Evolutionary conservation across 2,888 invertebrate genomes (phyloP).

Genomic region (Torymus auratus): DNA sequence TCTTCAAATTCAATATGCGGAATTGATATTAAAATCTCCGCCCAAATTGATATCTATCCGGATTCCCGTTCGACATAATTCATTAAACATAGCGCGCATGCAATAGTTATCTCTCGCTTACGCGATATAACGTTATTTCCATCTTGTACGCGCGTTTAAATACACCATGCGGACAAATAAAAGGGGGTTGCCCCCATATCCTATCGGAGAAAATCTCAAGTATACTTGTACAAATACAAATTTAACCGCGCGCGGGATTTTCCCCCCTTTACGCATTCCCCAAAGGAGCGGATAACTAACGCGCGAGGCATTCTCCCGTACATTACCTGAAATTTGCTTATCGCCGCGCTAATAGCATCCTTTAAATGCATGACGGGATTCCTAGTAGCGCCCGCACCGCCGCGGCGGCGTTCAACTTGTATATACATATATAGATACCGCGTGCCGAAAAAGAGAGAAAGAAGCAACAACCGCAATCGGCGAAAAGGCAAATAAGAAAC

Average conservation of each 20-base stretch:
- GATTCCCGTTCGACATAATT: too few species aligned
- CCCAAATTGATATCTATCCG: too few species aligned
- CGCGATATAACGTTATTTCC: too few species aligned
- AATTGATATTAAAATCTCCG: constrained; percentile 30
- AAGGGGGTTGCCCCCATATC: too few species aligned
- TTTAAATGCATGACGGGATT: constrained; percentile 48
- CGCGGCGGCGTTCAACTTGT: neutral
- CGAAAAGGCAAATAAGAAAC: neutral
- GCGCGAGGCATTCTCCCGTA: constrained; percentile 10
- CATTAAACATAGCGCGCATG: too few species aligned
- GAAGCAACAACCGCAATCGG: neutral
- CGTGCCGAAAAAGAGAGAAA: neutral
- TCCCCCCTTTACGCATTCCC: neutral
- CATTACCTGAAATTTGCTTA: constrained; percentile 49
- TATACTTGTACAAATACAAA: too few species aligned
- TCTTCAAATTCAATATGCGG: constrained; percentile 14
- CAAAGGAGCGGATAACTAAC: neutral
- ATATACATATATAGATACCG: neutral
- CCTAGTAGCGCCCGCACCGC: neutral
- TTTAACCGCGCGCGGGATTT: too few species aligned
- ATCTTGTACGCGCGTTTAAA: too few species aligned
- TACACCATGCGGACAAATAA: too few species aligned
- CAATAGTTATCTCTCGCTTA: too few species aligned
- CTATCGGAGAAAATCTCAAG: too few species aligned
- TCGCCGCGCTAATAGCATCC: constrained; percentile 39